Conservation (phyloP, 2,888 invertebrate genomes). For the Eumacrocentrus americanus region DNA sequence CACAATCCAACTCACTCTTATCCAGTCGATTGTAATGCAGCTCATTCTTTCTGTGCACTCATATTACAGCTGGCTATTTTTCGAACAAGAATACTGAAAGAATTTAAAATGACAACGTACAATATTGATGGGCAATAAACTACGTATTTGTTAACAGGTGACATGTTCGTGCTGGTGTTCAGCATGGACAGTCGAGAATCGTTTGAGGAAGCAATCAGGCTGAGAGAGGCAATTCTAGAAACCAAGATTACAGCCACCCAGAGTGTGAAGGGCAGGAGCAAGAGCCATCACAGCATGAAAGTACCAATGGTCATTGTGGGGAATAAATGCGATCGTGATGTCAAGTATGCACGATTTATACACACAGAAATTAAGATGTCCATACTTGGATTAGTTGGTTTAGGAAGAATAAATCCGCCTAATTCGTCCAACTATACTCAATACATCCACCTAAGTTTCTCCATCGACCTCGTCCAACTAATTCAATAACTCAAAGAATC, state of each 20-base stretch:
- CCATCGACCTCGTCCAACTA: no score
- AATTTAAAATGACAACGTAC: no score
- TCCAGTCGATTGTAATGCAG: background rate
- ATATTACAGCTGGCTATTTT: no score
- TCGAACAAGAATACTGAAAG: no score
- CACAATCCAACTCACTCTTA: background rate
- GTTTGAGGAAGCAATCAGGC: constrained; percentile 81
- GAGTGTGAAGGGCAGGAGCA: constrained; percentile 68
- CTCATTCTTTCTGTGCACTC: no score
- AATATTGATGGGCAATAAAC: no score
- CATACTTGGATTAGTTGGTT: no score
- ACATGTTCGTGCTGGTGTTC: constrained; percentile 81
- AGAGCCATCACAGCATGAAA: constrained; percentile 64
- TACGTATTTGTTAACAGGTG: constrained; percentile 65
- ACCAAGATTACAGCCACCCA: constrained; percentile 76
- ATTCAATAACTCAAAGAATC: no score
- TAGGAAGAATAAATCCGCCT: no score
- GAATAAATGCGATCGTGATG: constrained; percentile 84
- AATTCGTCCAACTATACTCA: no score
- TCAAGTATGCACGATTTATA: constrained; percentile 75
- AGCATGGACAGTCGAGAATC: constrained; percentile 85
- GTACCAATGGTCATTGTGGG: constrained; percentile 89
- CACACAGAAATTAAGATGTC: no score
- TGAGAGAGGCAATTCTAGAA: constrained; percentile 82
- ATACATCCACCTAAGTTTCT: no score